Conservation (phyloP, 2,113 vertebrate genomes). For the Tapirus terrestris region DNA sequence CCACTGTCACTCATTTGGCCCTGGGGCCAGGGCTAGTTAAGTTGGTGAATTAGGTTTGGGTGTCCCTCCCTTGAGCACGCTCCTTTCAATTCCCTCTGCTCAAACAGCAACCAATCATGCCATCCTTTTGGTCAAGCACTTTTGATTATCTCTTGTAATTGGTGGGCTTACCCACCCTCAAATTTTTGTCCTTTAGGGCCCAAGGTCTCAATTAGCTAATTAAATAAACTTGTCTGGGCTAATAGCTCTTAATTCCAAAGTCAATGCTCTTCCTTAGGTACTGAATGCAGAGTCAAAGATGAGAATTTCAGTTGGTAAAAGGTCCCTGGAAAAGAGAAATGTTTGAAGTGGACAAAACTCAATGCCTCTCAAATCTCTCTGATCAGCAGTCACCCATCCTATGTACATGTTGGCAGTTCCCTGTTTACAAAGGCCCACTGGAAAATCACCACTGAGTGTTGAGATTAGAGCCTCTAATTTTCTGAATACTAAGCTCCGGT, state of each 20-base stretch:
- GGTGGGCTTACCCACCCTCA: neutral
- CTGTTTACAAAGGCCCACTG: neutral
- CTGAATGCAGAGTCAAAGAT: neutral
- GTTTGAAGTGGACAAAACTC: neutral
- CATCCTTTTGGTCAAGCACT: neutral
- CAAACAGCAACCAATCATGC: neutral
- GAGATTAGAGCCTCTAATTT: neutral
- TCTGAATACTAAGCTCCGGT: neutral
- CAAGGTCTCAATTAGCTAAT: neutral
- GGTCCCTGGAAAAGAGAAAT: neutral
- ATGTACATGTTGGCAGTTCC: neutral
- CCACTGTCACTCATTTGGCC: rapidly evolving
- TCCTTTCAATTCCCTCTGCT: neutral
- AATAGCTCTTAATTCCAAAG: neutral
- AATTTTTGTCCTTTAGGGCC: neutral
- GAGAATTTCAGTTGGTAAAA: neutral
- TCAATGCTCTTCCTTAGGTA: neutral
- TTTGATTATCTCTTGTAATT: neutral
- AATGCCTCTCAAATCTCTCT: neutral
- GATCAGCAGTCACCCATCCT: neutral
- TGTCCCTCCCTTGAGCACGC: neutral
- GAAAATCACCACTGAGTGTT: neutral
- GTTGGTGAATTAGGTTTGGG: neutral
- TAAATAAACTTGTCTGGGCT: neutral
- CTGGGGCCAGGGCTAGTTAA: neutral